These are phyloP conservation scores for Eublepharis macularius DNA, from an alignment of 2,113 vertebrate species.

Conservation along the genomic window DNA sequence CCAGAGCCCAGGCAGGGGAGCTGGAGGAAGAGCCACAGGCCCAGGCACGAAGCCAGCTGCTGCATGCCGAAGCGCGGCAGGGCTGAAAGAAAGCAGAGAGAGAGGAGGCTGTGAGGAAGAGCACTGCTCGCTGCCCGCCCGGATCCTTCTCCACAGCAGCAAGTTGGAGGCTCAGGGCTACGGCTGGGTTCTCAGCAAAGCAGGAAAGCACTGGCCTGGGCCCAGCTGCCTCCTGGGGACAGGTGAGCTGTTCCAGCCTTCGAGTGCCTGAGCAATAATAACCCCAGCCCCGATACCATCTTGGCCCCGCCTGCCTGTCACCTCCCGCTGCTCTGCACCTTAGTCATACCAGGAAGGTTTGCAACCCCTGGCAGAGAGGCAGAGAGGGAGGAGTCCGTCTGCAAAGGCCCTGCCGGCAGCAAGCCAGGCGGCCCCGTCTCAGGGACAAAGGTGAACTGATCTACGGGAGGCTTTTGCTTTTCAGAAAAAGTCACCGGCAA, in stretches of 20 bases:
- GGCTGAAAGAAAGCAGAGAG: slow-evolving; percentile 68
- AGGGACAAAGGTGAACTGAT: background rate
- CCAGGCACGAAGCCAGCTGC: slow-evolving; percentile 58
- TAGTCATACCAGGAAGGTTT: slow-evolving; percentile 23
- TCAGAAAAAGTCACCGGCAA: no score
- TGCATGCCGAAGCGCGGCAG: slow-evolving; percentile 66
- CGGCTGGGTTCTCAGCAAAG: background rate
- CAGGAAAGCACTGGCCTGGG: background rate
- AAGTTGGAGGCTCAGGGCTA: background rate
- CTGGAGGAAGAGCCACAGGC: slow-evolving; percentile 73
- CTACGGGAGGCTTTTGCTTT: no score
- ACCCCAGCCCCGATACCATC: slow-evolving; percentile 38
- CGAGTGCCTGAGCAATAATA: slow-evolving; percentile 19
- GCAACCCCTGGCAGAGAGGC: slow-evolving; percentile 44
- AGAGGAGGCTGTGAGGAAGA: slow-evolving; percentile 20
- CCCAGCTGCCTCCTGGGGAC: background rate
- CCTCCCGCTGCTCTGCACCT: slow-evolving; percentile 56
- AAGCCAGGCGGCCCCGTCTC: slow-evolving; percentile 23
- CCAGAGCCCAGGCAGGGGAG: slow-evolving; percentile 62
- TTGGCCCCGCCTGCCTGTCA: slow-evolving; percentile 21
- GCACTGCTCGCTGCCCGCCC: background rate
- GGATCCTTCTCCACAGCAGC: background rate
- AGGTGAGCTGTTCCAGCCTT: background rate
- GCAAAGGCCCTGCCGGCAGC: slow-evolving; percentile 18
- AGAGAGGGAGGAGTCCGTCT: slow-evolving; percentile 37